Conservation (phyloP, 2,888 invertebrate genomes). For the Drosophila rubida region DNA sequence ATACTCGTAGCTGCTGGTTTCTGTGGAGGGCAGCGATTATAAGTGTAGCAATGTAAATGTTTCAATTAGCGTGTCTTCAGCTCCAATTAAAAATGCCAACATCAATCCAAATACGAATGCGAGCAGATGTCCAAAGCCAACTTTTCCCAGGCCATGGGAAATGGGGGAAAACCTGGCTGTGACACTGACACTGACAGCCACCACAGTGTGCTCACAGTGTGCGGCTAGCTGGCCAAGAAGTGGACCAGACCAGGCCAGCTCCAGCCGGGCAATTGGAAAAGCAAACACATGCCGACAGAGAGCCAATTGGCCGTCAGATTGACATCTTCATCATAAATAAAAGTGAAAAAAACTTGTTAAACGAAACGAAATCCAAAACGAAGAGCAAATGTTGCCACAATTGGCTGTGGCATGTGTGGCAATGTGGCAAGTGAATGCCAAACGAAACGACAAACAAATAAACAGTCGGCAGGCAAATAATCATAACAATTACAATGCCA, state of each 20-base stretch:
- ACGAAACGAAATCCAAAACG: constrained; percentile 36
- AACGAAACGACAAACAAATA: constrained; percentile 77
- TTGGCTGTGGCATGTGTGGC: constrained; percentile 43
- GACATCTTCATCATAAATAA: constrained; percentile 83
- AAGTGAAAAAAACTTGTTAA: constrained; percentile 74
- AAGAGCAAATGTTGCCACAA: constrained; percentile 45
- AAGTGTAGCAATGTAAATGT: constrained; percentile 5
- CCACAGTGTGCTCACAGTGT: constrained; percentile 23
- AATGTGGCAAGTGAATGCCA: constrained; percentile 75
- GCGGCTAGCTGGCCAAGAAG: constrained; percentile 27
- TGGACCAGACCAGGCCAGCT: constrained; percentile 13
- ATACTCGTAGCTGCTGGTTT: not conserved
- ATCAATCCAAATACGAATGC: constrained; percentile 31
- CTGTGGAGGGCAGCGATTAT: constrained; percentile 1
- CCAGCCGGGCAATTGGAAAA: constrained; percentile 64
- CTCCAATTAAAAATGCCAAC: constrained; percentile 53
- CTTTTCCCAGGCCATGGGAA: constrained; percentile 63
- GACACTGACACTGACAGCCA: constrained; percentile 69
- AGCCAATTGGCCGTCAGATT: constrained; percentile 66
- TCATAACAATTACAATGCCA: constrained; percentile 72
- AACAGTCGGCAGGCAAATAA: constrained; percentile 56
- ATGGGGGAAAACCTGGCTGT: constrained; percentile 55
- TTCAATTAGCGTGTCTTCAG: constrained; percentile 30
- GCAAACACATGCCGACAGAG: constrained; percentile 71
- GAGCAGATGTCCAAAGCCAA: constrained; percentile 34